These are phyloP conservation scores for Belgica antarctica DNA, from an alignment of 2,888 invertebrate genomes.

Conservation along the genomic window DNA sequence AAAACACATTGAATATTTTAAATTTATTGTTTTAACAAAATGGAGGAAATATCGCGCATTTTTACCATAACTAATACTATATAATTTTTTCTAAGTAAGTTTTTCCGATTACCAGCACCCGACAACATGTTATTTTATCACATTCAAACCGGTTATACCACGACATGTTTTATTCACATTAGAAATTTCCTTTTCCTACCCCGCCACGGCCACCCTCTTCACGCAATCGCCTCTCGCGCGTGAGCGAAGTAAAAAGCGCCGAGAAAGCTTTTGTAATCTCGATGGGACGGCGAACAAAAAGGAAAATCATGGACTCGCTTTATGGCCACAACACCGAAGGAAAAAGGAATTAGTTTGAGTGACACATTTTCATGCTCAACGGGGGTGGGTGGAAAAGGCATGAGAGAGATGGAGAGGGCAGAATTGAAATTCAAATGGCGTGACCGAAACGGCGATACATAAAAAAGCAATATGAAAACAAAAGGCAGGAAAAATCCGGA, in stretches of 20 bases:
- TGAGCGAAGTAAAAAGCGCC: not conserved
- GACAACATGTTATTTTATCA: slow-evolving; percentile 40
- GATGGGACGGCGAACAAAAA: not conserved
- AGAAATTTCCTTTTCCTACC: slow-evolving; percentile 37
- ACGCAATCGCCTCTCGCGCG: not conserved
- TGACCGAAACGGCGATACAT: slow-evolving; percentile 37
- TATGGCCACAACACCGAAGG: not conserved
- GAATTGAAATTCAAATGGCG: slow-evolving; percentile 43
- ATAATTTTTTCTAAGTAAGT: slow-evolving; percentile 42
- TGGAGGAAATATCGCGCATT: slow-evolving; percentile 44
- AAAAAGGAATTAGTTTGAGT: not conserved
- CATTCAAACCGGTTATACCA: slow-evolving; percentile 33
- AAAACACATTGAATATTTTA: slow-evolving; percentile 43
- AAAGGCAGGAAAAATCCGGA: slow-evolving; percentile 30
- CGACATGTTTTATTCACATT: slow-evolving; percentile 44
- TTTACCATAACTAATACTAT: slow-evolving; percentile 41
- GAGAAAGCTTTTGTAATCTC: slow-evolving; percentile 29
- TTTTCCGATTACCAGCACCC: slow-evolving; percentile 42
- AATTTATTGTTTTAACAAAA: slow-evolving; percentile 44
- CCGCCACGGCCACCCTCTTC: not conserved
- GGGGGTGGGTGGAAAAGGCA: not conserved
- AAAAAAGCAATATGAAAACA: slow-evolving; percentile 35
- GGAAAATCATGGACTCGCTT: slow-evolving; percentile 20
- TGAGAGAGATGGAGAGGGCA: slow-evolving; percentile 9
- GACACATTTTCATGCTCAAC: slow-evolving; percentile 17